A percentile compares a stretch with the other conserved stretches of the same genome.
These are phyloP conservation scores for Nomada goodeniana DNA, from an alignment of 2,888 invertebrate species.

Conservation along the genomic window DNA sequence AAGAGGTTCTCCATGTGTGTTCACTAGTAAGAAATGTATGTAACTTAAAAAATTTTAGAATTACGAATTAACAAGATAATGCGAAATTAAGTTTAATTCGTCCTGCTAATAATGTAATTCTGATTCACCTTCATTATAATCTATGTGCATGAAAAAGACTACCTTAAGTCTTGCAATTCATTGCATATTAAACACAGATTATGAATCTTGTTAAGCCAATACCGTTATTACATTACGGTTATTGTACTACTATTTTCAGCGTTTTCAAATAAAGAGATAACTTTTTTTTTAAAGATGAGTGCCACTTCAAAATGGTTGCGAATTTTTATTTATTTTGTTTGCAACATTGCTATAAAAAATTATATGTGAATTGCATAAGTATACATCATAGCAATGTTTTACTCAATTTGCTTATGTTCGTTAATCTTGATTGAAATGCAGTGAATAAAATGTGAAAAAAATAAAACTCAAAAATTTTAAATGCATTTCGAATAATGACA, in stretches of 20 bases:
- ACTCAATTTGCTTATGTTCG: neutral
- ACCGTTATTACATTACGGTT: conserved; percentile 30
- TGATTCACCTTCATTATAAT: conserved; percentile 23
- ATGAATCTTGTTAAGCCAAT: conserved; percentile 31
- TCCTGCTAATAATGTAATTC: conserved; percentile 27
- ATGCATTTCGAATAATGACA: neutral
- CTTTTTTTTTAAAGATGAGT: conserved; percentile 1
- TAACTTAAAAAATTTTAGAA: conserved; percentile 47
- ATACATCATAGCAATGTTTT: neutral
- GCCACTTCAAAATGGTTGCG: neutral
- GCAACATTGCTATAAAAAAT: neutral
- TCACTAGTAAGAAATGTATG: conserved; percentile 68
- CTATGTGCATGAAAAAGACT: conserved; percentile 5
- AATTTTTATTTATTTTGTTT: conserved; percentile 2
- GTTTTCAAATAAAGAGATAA: conserved; percentile 23
- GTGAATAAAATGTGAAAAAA: neutral
- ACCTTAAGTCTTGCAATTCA: conserved; percentile 24
- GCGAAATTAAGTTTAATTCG: conserved; percentile 33
- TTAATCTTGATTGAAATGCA: neutral
- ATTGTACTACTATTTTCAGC: conserved; percentile 27
- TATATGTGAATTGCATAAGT: neutral
- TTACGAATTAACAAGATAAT: conserved; percentile 29
- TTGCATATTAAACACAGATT: conserved; percentile 29
- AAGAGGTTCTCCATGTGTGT: conserved; percentile 66
- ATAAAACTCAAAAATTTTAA: neutral